phyloP scores from a whole-genome alignment of 2,888 invertebrate genomes.

The Spodoptera exigua region DNA sequence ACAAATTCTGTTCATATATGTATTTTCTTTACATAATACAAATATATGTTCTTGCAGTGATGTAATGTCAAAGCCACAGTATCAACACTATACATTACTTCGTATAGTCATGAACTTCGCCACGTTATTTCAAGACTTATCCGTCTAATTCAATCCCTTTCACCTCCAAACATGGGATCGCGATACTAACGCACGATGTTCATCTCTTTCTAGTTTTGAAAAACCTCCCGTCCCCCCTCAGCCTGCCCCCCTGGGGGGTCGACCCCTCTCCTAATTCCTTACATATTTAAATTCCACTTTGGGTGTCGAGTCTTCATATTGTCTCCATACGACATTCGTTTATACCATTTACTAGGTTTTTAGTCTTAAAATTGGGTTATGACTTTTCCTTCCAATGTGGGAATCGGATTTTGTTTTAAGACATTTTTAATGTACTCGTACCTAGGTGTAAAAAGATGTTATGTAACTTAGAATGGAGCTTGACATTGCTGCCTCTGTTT shows the following conservation, averaged over 20 bases:
- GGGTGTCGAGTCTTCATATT: slow-evolving; percentile 85
- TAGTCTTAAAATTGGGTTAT: slow-evolving; percentile 56
- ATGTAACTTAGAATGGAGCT: no score
- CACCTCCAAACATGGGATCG: slow-evolving; percentile 73
- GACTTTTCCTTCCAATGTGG: slow-evolving; percentile 39
- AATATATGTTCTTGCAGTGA: no score
- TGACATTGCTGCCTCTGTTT: no score
- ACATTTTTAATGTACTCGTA: slow-evolving; percentile 3
- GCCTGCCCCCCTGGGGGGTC: slow-evolving; percentile 41
- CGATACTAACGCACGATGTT: slow-evolving; percentile 87
- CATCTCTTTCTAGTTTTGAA: slow-evolving; percentile 90
- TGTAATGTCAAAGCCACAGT: no score
- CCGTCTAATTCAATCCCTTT: slow-evolving; percentile 62
- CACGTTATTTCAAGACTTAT: slow-evolving; percentile 69
- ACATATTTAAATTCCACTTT: slow-evolving; percentile 89
- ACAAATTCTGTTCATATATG: no score
- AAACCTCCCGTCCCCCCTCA: slow-evolving; percentile 71
- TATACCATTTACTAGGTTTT: slow-evolving; percentile 67
- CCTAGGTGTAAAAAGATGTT: neutral
- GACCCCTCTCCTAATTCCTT: slow-evolving; percentile 86
- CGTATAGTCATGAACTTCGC: no score
- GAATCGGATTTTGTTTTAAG: slow-evolving; percentile 34
- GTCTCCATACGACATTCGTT: slow-evolving; percentile 82
- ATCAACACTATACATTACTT: no score
- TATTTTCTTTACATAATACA: no score